These are phyloP conservation scores for Serrognathus titanus DNA, from an alignment of 2,888 invertebrate genomes.

Conservation along the genomic window DNA sequence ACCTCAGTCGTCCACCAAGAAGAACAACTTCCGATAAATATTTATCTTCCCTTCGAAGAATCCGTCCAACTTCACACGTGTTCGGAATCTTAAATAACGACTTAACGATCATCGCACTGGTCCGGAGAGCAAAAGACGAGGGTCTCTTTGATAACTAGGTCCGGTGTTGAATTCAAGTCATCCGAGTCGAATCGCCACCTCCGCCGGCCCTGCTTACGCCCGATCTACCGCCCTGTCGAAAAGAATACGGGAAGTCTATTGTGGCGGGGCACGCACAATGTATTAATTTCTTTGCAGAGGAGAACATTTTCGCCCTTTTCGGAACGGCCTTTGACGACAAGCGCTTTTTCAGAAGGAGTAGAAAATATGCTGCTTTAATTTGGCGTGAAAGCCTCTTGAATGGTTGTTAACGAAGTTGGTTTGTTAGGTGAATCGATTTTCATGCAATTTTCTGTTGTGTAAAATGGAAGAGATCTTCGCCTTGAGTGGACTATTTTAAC, in stretches of 20 bases:
- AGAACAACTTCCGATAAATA: conserved; percentile 1
- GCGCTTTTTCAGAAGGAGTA: neutral
- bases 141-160: conserved; percentile 22
- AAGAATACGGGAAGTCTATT: neutral
- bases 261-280: neutral
- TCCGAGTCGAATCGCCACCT: conserved; percentile 26
- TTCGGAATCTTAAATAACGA: conserved; percentile 22
- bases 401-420: neutral
- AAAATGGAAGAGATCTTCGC: neutral
- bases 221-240: conserved; percentile 13
- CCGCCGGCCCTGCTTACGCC: conserved; percentile 11
- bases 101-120: conserved; percentile 19
- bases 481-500: too few relatives aligned
- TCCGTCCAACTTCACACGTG: conserved; percentile 18
- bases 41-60: neutral
- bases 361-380: neutral
- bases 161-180: conserved; percentile 23
- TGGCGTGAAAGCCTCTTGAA: neutral
- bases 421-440: neutral
- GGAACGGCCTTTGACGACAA: neutral
- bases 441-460: neutral
- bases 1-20: too few relatives aligned
- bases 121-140: neutral
- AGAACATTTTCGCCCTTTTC: neutral
- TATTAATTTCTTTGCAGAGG: neutral